Conservation (phyloP, 1,140 invertebrate species). For the Mya arenaria region DNA sequence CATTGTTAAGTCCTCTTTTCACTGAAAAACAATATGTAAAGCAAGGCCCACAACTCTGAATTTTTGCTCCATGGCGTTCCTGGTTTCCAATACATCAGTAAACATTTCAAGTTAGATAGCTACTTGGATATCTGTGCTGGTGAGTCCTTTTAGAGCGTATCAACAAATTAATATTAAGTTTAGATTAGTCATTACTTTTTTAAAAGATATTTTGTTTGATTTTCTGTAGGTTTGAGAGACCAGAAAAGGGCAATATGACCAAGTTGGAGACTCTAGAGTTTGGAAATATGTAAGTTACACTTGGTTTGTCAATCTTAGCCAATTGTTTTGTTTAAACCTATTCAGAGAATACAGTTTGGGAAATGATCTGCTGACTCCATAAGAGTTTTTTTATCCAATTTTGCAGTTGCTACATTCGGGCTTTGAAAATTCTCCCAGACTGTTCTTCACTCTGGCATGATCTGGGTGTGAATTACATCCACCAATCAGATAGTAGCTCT, state of each 20-base stretch:
- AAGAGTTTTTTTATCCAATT: too few species aligned
- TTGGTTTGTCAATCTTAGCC: neutral
- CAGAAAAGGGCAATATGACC: conserved; percentile 58
- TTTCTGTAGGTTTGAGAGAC: conserved; percentile 56
- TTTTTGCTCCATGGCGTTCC: neutral
- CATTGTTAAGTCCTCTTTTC: too few species aligned
- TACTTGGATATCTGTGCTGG: neutral
- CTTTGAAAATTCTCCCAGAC: conserved; percentile 84
- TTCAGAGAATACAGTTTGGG: neutral
- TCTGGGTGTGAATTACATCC: conserved; percentile 87
- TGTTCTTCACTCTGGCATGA: conserved; percentile 90
- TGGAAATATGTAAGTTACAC: conserved; percentile 65
- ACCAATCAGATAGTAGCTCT: conserved; percentile 80
- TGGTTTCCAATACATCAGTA: neutral
- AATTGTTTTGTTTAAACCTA: neutral
- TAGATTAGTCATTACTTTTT: too few species aligned
- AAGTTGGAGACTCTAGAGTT: conserved; percentile 69
- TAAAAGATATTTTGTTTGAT: too few species aligned
- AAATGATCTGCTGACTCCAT: neutral
- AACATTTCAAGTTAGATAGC: too few species aligned
- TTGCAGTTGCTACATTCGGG: conserved; percentile 87
- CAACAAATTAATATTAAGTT: too few species aligned
- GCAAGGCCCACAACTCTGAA: too few species aligned
- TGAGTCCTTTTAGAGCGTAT: neutral
- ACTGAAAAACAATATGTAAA: too few species aligned